Conservation (phyloP, 2,888 invertebrate species). For the Pyralis farinalis region DNA sequence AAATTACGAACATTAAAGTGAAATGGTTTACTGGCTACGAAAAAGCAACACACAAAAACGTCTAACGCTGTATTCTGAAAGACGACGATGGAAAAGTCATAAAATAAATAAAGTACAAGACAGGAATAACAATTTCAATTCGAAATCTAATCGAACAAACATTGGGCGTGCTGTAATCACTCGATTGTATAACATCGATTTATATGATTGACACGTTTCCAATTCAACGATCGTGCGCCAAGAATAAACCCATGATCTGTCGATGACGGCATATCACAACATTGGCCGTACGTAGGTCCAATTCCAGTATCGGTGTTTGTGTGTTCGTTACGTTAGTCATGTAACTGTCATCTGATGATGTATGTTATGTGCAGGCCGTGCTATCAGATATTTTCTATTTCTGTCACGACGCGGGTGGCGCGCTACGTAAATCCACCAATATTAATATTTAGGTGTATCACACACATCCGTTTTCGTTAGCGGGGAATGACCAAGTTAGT, state of each 20-base stretch:
- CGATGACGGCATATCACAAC: slow-evolving; percentile 29
- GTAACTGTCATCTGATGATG: slow-evolving; percentile 53
- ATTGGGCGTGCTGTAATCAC: neutral
- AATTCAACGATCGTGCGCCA: slow-evolving; percentile 14
- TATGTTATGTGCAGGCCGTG: slow-evolving; percentile 48
- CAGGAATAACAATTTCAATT: no score
- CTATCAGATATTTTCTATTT: slow-evolving; percentile 65
- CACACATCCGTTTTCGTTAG: slow-evolving; percentile 55
- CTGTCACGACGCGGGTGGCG: slow-evolving; percentile 62
- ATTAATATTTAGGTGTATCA: slow-evolving; percentile 52
- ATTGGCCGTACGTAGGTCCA: slow-evolving; percentile 14
- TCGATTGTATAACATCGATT: neutral
- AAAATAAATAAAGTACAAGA: no score
- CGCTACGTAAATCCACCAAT: slow-evolving; percentile 48
- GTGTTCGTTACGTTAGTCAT: slow-evolving; percentile 51
- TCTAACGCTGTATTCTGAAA: no score
- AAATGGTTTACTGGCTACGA: no score
- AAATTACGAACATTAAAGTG: no score
- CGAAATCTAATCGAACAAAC: neutral
- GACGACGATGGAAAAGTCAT: no score
- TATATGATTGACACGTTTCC: slow-evolving; percentile 18
- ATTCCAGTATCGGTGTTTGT: slow-evolving; percentile 28
- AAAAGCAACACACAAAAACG: no score
- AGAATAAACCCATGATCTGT: slow-evolving; percentile 16
- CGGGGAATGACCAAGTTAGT: slow-evolving; percentile 31